Base-by-base conservation (phyloP, 1,140 invertebrate genomes). In the Subanguina moxae region DNA sequence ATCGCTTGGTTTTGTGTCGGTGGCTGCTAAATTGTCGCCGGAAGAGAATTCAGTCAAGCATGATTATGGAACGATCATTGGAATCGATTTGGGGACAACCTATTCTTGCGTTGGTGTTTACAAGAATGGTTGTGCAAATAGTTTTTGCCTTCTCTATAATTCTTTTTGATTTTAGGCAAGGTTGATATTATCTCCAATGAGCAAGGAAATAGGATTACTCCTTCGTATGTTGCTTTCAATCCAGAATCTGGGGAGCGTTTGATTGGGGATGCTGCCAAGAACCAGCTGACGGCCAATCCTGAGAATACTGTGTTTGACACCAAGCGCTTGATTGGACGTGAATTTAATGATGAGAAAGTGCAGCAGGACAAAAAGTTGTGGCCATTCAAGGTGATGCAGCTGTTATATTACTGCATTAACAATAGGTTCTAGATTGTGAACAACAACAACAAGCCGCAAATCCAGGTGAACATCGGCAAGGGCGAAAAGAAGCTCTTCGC, bases 131-230 rank as follows among this genome's bases (percentile, higher is more conserved):
- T n/a, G 43, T 13, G 43, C 43, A 45, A 11, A 45, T n/a, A 45
- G 43, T 45, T 45, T 45, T 13, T 45, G 43, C 11, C n/a, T 45
- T 45, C 11, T 45, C n/a, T 45, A n/a, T n/a, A n/a, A n/a, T n/a
- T n/a, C n/a, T n/a, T n/a, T n/a, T 38, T 38, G 3, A 38, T 38
- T 38, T 38, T 38, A 38, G 90, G 93, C 80, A 94, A 94, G 85
- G 93, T 96, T 61, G 93, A 96, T 87, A 95, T 96, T 82, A 94
- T 96, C 84, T 92, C 93, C 76, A 96, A 96, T 83, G 93, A 95
- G 84, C 93, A 97, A 84, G 78, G 32, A 38, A 38, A 38, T 38
- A 3, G 32, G 11, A 38, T 38, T 11, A 92, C 90, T 11, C 90
- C 90, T 0, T 89, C 88, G 63, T 92, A 91, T 82, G 91, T 93